Evolutionary conservation across 23 tunicate genomes (phyloP).

Genomic region (Oikopleura dioica): DNA sequence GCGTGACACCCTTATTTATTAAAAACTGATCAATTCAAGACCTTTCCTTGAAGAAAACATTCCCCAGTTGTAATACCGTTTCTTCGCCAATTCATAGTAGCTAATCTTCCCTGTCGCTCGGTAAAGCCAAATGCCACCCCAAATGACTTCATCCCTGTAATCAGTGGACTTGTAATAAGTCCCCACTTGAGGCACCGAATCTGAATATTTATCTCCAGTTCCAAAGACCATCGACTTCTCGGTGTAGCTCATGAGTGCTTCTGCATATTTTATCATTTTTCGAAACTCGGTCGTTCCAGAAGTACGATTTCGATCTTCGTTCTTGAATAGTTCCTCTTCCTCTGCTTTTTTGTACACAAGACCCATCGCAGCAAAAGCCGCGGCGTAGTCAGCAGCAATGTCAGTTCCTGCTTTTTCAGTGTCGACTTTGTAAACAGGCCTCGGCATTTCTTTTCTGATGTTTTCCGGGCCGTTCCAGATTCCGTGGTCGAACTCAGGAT

Average conservation of each 20-base stretch:
- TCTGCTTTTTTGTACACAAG: constrained; percentile 23
- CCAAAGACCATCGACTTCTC: constrained; percentile 64
- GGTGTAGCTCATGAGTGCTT: constrained; percentile 37
- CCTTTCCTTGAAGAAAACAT: constrained; percentile 31
- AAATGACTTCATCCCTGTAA: constrained; percentile 55
- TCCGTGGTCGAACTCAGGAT: constrained; percentile 34
- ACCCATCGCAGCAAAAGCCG: constrained; percentile 61
- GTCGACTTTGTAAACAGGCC: constrained; percentile 40
- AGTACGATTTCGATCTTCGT: background rate
- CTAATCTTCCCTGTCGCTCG: constrained; percentile 31
- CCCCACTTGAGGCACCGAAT: constrained; percentile 30
- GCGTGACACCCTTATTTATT: too few species aligned
- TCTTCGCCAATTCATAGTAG: constrained; percentile 33
- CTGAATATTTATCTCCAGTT: constrained; percentile 24
- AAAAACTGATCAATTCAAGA: too few species aligned
- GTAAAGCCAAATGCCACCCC: constrained; percentile 78
- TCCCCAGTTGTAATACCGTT: constrained; percentile 41
- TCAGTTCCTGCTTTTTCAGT: constrained; percentile 50
- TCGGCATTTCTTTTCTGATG: constrained; percentile 17
- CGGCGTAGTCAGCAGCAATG: constrained; percentile 71
- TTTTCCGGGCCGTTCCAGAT: constrained; percentile 60
- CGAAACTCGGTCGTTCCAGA: too few species aligned
- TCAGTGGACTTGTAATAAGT: constrained; percentile 57
- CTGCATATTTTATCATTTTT: constrained; percentile 28
- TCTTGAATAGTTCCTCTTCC: background rate